A percentile compares a stretch with the other conserved stretches of the same genome.
These are phyloP conservation scores for Pseudochaenichthys georgianus DNA, from an alignment of 2,797 vertebrate species.

Conservation along the genomic window DNA sequence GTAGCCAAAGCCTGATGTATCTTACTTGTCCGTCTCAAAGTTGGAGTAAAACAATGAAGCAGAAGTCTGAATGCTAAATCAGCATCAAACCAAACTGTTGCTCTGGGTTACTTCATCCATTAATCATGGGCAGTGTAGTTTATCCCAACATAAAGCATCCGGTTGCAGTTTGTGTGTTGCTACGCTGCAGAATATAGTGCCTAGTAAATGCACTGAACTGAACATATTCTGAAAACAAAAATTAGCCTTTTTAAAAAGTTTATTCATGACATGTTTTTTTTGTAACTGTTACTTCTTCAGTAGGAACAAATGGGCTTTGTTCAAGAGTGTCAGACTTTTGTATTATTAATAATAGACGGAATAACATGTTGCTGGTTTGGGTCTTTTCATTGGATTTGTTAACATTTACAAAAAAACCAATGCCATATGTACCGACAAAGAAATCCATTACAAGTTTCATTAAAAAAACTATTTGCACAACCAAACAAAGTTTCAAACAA, in stretches of 20 bases:
- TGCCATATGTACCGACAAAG: background rate
- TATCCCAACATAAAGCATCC: background rate
- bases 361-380: background rate
- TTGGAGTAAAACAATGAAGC: background rate
- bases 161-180: background rate
- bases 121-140: background rate
- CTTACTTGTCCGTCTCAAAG: background rate
- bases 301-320: background rate
- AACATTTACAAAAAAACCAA: no score
- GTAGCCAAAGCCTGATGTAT: background rate
- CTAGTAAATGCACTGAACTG: no score
- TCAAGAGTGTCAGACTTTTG: background rate
- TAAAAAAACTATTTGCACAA: background rate
- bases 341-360: background rate
- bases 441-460: background rate
- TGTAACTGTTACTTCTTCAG: background rate
- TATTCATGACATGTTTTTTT: no score
- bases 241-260: background rate
- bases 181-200: no score
- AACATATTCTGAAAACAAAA: no score
- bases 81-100: constrained; percentile 3
- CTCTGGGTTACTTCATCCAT: background rate
- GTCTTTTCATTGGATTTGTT: background rate
- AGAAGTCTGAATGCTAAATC: background rate
- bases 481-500: background rate